phyloP scores from a whole-genome alignment of 2,888 invertebrate species.

The Heliconius sara region DNA sequence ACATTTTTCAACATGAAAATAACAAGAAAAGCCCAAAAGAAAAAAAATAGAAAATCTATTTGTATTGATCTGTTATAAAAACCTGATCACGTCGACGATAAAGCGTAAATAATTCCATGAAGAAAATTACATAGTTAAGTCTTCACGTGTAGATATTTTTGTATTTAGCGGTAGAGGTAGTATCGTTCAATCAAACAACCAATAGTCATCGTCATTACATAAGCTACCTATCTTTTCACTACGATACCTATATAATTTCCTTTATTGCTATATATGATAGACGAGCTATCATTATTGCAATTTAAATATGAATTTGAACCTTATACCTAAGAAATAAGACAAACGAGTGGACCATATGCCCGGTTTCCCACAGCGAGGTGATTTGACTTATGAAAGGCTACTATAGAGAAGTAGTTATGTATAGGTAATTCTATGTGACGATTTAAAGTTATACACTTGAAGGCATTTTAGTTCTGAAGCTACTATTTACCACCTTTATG shows the following conservation, averaged over 20 bases:
- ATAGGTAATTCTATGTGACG: background rate
- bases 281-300: constrained; percentile 8
- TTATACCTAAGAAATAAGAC: constrained; percentile 24
- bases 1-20: background rate
- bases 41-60: background rate
- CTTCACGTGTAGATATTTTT: background rate
- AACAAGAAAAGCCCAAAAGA: background rate
- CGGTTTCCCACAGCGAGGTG: constrained; percentile 39
- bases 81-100: background rate
- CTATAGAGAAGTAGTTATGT: constrained; percentile 24
- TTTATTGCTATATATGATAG: background rate
- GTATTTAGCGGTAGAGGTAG: background rate
- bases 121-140: constrained; percentile 11
- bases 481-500: background rate
- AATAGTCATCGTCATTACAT: background rate
- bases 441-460: background rate
- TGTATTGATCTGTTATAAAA: background rate
- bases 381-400: constrained; percentile 38
- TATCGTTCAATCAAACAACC: constrained; percentile 13
- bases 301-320: background rate
- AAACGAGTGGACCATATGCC: constrained; percentile 26
- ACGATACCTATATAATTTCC: background rate
- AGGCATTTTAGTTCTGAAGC: background rate
- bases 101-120: background rate
- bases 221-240: background rate